These are phyloP conservation scores for Rutilus rutilus DNA, from an alignment of 2,113 vertebrate genomes.

Conservation along the genomic window DNA sequence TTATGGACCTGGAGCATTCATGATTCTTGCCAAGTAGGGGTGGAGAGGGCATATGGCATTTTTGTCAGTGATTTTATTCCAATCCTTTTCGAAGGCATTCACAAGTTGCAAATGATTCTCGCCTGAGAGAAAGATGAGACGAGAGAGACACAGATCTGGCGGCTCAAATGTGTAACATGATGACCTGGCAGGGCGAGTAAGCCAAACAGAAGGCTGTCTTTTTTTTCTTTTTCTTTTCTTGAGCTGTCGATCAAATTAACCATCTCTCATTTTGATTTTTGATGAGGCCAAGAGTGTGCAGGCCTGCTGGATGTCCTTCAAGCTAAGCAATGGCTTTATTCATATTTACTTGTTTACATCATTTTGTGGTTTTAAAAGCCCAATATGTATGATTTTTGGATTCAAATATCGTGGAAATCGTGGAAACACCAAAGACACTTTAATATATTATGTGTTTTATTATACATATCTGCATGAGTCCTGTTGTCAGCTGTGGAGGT, in stretches of 20 bases:
- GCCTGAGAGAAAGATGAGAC: slow-evolving; percentile 1
- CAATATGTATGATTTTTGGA: no score
- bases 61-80: background rate
- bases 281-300: background rate
- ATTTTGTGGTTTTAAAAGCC: background rate
- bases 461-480: no score
- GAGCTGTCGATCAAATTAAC: background rate
- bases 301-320: background rate
- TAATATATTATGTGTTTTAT: no score
- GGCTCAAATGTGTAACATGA: slow-evolving; percentile 41
- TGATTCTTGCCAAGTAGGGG: background rate
- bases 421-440: no score
- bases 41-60: background rate
- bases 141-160: slow-evolving; percentile 15
- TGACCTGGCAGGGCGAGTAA: slow-evolving; percentile 43
- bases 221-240: background rate
- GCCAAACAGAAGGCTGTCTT: slow-evolving; percentile 4
- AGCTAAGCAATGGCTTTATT: background rate
- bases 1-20: background rate
- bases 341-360: background rate
- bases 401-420: no score
- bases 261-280: background rate
- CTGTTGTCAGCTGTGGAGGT: no score
- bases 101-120: slow-evolving; percentile 1
- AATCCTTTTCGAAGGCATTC: slow-evolving; percentile 17